Conservation (phyloP, 2,113 vertebrate species). For the Ivindomyrus marchei region DNA sequence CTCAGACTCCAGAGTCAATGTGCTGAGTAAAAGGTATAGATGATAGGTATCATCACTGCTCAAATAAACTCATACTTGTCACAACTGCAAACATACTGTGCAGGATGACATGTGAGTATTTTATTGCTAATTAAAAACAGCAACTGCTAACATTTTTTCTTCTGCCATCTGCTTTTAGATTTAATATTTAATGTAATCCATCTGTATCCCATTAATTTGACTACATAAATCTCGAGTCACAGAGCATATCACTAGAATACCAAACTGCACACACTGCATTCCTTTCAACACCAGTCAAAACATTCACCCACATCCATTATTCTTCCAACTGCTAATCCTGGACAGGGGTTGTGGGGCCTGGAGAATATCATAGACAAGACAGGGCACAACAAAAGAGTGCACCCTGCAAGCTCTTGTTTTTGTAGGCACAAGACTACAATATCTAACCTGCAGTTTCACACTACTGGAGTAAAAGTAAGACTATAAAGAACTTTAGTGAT, state of each 20-base stretch:
- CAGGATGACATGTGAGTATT: background rate
- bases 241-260: background rate
- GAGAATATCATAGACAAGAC: background rate
- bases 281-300: background rate
- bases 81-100: background rate
- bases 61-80: background rate
- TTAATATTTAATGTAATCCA: constrained; percentile 6
- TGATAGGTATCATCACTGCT: background rate
- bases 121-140: constrained; percentile 8
- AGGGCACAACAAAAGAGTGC: background rate
- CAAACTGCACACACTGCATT: background rate
- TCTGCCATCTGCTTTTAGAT: constrained; percentile 8
- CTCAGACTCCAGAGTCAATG: background rate
- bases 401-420: background rate
- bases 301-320: background rate
- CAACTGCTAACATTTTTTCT: background rate
- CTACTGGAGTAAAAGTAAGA: background rate
- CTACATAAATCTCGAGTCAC: background rate
- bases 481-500: background rate
- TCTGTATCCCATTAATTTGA: background rate
- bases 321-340: background rate
- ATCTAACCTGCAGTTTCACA: background rate
- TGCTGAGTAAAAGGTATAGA: background rate
- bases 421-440: background rate
- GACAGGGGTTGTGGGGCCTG: background rate